Evolutionary conservation across 1,140 invertebrate genomes (phyloP).

Genomic region (Formica selysi): DNA sequence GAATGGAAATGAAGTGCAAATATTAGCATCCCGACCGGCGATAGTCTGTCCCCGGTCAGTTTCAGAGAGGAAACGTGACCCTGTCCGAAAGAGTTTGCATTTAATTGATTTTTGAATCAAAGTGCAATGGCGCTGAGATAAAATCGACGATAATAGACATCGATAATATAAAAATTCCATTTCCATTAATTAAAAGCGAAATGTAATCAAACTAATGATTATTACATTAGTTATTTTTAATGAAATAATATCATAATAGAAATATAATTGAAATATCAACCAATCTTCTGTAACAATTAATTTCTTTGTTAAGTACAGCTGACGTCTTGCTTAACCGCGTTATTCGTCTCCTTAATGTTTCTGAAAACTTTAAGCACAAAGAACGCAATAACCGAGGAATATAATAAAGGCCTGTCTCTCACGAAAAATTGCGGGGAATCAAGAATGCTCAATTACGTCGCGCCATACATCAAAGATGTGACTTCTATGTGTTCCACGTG

Average conservation of each 20-base stretch:
- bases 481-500: conserved; percentile 23
- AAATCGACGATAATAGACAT: neutral
- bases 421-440: conserved; percentile 17
- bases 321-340: conserved; percentile 3
- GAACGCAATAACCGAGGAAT: neutral
- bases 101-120: conserved; percentile 55
- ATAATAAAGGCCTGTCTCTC: conserved; percentile 23
- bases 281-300: conserved; percentile 17
- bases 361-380: neutral
- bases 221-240: neutral
- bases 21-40: conserved; percentile 24
- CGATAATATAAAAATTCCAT: neutral
- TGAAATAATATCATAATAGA: neutral
- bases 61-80: conserved; percentile 33
- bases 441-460: conserved; percentile 40
- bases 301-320: conserved; percentile 25
- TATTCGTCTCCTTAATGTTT: conserved; percentile 19
- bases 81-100: conserved; percentile 19
- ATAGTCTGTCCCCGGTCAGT: neutral
- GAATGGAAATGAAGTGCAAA: conserved; percentile 56
- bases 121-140: neutral
- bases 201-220: neutral
- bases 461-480: conserved; percentile 43
- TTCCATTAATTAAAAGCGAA: neutral
- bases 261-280: neutral